Conservation (phyloP, 2,797 vertebrate species). For the Liasis olivaceus region DNA sequence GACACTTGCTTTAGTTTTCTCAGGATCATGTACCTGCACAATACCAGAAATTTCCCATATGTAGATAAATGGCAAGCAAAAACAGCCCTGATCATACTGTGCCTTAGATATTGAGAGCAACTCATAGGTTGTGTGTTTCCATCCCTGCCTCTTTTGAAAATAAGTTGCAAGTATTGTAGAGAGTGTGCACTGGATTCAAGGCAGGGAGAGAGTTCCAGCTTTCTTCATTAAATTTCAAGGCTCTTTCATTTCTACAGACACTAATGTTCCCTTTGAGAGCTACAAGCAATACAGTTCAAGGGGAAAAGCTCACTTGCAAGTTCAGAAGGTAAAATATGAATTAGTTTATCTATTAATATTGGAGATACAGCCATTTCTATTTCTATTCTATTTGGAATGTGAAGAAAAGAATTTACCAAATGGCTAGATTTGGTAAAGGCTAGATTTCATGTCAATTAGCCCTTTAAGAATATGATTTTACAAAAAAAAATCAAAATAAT, state of each 20-base stretch:
- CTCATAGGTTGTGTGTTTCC: not conserved
- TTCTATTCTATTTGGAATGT: not conserved
- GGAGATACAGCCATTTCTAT: not conserved
- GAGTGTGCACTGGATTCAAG: not conserved
- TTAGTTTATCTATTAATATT: not conserved
- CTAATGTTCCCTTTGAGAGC: conserved; percentile 20
- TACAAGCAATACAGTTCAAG: conserved; percentile 16
- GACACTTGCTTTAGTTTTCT: not conserved
- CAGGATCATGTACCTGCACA: not conserved
- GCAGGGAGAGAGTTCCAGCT: not conserved
- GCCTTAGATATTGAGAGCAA: not conserved
- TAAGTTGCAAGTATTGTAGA: not conserved
- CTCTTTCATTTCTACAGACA: conserved; percentile 30
- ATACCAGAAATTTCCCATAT: not conserved
- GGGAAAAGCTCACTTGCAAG: not conserved
- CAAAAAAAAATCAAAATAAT: not conserved
- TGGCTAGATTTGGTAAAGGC: too few relatives aligned
- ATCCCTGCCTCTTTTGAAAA: not conserved
- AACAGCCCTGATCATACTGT: not conserved
- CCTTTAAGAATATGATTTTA: not conserved
- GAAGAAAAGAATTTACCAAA: not conserved
- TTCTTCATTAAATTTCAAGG: conserved; percentile 3
- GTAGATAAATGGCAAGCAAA: not conserved
- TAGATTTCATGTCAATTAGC: not conserved
- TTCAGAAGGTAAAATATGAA: conserved; percentile 33